Conservation (phyloP, 2,888 invertebrate species). For the Oligia fasciuncula region DNA sequence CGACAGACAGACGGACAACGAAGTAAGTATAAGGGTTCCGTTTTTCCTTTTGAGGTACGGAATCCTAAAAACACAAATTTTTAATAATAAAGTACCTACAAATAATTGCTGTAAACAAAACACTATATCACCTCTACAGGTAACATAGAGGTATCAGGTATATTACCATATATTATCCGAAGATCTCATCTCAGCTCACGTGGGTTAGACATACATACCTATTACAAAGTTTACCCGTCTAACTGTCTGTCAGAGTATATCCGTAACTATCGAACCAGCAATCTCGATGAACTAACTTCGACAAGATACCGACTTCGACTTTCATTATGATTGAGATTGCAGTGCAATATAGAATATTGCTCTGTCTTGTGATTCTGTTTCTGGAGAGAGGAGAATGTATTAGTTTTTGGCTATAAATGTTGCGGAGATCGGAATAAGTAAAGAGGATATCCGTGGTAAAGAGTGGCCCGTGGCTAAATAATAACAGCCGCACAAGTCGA, state of each 20-base stretch:
- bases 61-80: neutral
- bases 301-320: conserved; percentile 32
- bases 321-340: conserved; percentile 29
- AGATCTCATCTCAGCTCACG: neutral
- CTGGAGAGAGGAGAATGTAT: neutral
- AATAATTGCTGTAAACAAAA: neutral
- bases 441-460: too few relatives aligned
- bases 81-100: neutral
- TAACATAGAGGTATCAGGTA: neutral
- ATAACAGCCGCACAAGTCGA: too few relatives aligned
- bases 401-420: neutral
- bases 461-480: too few relatives aligned
- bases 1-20: too few relatives aligned
- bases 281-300: conserved; percentile 46
- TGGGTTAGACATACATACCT: conserved; percentile 27
- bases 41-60: too few relatives aligned
- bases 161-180: neutral
- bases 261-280: conserved; percentile 41
- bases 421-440: too few relatives aligned
- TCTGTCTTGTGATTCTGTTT: neutral
- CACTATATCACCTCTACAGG: neutral
- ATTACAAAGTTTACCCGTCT: conserved; percentile 48
- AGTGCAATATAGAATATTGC: conserved; percentile 14
- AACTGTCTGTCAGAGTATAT: conserved; percentile 33
- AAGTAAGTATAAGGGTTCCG: too few relatives aligned